These are phyloP conservation scores for Enoplolaimus lenunculus DNA, from an alignment of 2,888 invertebrate species.

Conservation along the genomic window DNA sequence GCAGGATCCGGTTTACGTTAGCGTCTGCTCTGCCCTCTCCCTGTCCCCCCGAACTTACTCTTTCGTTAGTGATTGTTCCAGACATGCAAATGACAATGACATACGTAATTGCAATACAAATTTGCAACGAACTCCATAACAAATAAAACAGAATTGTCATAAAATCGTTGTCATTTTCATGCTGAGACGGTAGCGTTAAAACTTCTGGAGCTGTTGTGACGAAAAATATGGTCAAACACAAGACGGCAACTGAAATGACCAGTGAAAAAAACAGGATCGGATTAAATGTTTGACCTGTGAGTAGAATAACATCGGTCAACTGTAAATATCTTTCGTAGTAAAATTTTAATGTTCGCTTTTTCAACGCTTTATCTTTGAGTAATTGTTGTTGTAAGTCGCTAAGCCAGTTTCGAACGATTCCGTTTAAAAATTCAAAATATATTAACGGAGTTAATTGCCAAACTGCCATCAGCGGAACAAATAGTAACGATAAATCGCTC, in stretches of 20 bases:
- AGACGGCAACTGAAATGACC: neutral
- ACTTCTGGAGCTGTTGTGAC: neutral
- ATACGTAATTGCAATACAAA: neutral
- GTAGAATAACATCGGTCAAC: neutral
- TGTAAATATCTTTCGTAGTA: neutral
- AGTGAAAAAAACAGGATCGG: neutral
- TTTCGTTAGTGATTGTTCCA: conserved; percentile 10
- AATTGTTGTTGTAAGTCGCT: neutral
- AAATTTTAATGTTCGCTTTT: neutral
- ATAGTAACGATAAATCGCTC: neutral
- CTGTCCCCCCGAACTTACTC: neutral
- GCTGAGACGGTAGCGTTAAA: neutral
- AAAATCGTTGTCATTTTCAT: neutral
- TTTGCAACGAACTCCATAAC: conserved; percentile 1
- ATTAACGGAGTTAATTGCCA: conserved; percentile 1
- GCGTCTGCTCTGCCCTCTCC: too few relatives aligned
- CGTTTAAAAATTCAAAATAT: neutral
- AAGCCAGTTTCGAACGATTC: neutral
- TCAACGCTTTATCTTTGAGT: neutral
- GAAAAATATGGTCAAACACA: conserved; percentile 9
- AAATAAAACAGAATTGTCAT: neutral
- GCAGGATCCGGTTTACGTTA: too few relatives aligned
- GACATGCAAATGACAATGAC: neutral
- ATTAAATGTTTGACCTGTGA: neutral
- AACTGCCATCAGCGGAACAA: conserved; percentile 1